Evolutionary conservation across 2,113 vertebrate genomes (phyloP).

Genomic region (Python bivittatus): DNA sequence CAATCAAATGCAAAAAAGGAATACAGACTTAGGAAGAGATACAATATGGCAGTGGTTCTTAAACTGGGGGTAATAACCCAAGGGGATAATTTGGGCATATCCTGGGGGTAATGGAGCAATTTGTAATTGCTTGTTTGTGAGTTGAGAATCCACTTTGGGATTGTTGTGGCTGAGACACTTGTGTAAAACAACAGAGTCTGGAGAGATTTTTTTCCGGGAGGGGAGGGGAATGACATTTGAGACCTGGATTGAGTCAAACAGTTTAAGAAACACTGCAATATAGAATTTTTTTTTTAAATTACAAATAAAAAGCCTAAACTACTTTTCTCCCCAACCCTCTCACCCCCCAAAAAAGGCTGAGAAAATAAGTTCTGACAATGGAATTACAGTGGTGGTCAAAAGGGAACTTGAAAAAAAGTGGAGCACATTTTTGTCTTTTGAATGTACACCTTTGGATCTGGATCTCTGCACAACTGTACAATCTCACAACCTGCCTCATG

Average conservation of each 20-base stretch:
- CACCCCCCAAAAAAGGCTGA: slow-evolving; percentile 28
- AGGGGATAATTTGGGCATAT: no score
- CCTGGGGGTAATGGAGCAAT: no score
- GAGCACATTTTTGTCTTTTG: not conserved
- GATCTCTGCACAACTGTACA: not conserved
- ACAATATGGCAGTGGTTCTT: no score
- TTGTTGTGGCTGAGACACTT: not conserved
- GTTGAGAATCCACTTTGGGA: not conserved
- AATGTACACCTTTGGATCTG: not conserved
- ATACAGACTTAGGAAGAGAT: no score
- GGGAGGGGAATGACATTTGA: not conserved
- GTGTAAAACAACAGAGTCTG: not conserved
- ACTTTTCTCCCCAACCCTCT: not conserved
- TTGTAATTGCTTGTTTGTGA: not conserved
- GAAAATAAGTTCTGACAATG: not conserved
- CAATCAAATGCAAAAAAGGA: no score
- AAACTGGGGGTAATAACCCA: no score
- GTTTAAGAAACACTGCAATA: not conserved
- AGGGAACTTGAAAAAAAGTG: not conserved
- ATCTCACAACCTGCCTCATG: not conserved
- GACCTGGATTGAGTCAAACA: not conserved
- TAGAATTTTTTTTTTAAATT: not conserved
- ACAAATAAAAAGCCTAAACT: not conserved
- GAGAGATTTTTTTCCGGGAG: not conserved
- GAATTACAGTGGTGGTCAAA: not conserved